Base-by-base conservation (phyloP, 2,797 vertebrate genomes). In the Spheniscus humboldti region DNA sequence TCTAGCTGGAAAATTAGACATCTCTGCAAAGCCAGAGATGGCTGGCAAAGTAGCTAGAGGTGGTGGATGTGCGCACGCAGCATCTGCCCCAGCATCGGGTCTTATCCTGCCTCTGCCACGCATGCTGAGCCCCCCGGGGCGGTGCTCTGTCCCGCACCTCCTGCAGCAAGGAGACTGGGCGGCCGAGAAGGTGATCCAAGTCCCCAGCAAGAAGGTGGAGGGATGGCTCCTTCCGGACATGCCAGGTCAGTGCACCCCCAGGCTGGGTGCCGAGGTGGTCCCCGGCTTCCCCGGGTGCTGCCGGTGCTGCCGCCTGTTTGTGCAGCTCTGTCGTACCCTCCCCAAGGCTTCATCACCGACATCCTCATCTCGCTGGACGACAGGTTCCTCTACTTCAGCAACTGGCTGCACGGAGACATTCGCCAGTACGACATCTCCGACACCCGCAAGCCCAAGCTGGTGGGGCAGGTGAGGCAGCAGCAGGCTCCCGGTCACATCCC, bases 311-410 rank as follows among this genome's bases (percentile, higher is more conserved):
- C 1, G 4, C 19, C 13, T 2, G 4, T 16, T 39, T 8, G 37
- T 28, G 14, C 41, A 79, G 71, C 71, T 37, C 47, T 45, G 50
- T 41, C 7, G 0, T 74, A 9, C 25, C n/a, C 28, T 50, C n/a
- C 59, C 48, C 31, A 76, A 99, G 99, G 99, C 76, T 98, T 99
- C 62, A 99, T 99, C 97, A 99, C 99, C 0, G 99, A 99, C 96
- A 99, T 99, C 97, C 97, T 99, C 96, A 94, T 99, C 93, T 99
- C 99, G 7, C 90, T 99, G 98, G 99, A 99, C 7, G 99, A 99
- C 91, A 98, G 96, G 22, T 99, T 98, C 91, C 98, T 99, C 25
- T 99, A 99, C 97, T 99, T 99, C 97, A 99, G 98, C 97, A 99
- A 99, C 90, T 99, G 99, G 99, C 84, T 99, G 39, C 99, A 99